Conservation (phyloP, 1,140 invertebrate genomes). For the Anastrepha ludens region DNA sequence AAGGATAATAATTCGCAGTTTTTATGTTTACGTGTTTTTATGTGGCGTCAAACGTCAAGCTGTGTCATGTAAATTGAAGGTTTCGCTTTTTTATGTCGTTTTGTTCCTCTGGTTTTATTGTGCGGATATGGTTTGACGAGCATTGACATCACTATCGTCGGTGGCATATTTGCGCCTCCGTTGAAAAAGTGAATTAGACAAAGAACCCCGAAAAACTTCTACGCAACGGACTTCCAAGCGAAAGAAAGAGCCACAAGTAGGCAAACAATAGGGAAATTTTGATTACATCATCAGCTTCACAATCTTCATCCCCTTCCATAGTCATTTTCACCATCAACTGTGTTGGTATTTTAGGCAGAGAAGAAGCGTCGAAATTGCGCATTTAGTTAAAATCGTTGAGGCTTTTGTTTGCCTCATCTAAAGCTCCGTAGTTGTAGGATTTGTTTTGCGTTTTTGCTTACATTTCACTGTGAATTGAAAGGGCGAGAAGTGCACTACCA, state of each 20-base stretch:
- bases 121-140: conserved; percentile 20
- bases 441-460: neutral
- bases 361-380: neutral
- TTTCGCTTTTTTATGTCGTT: neutral
- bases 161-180: neutral
- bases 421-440: neutral
- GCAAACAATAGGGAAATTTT: neutral
- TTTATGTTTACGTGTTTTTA: conserved; percentile 22
- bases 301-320: neutral
- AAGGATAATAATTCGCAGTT: conserved; percentile 45
- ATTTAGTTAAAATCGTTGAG: neutral
- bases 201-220: neutral
- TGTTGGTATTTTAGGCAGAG: neutral
- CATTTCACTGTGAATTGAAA: neutral
- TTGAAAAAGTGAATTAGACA: neutral
- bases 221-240: neutral
- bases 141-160: neutral
- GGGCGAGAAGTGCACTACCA: too few species aligned
- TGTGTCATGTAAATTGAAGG: conserved; percentile 30
- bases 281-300: conserved; percentile 8
- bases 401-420: neutral
- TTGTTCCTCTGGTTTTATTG: conserved; percentile 19
- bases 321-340: neutral
- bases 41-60: conserved; percentile 47
- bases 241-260: neutral